These are phyloP conservation scores for Protobothrops mucrosquamatus DNA, from an alignment of 2,113 vertebrate genomes.

Conservation along the genomic window DNA sequence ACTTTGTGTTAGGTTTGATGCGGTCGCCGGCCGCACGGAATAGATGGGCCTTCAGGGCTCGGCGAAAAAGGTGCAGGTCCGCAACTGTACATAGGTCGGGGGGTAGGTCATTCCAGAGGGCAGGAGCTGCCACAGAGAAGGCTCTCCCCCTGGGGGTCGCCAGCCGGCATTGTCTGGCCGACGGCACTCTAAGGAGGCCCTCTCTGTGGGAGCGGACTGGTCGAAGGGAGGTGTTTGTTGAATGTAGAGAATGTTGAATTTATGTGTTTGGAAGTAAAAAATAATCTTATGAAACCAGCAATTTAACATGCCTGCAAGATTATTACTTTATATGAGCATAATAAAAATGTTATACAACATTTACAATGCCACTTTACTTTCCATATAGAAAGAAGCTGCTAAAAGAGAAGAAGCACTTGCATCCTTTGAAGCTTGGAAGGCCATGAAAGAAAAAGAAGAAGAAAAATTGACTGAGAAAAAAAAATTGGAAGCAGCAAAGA, in stretches of 20 bases:
- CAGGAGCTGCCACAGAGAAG: too few relatives aligned
- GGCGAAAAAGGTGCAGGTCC: too few relatives aligned
- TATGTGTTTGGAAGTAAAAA: not conserved
- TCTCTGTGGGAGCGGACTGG: too few relatives aligned
- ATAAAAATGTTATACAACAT: not conserved
- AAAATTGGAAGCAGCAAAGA: conserved; percentile 66
- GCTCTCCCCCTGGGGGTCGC: too few relatives aligned
- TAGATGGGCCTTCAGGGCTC: too few relatives aligned
- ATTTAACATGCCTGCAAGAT: not conserved
- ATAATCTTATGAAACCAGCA: not conserved
- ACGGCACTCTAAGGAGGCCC: too few relatives aligned
- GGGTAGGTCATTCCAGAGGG: too few relatives aligned
- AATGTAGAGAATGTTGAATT: not conserved
- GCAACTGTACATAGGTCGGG: too few relatives aligned
- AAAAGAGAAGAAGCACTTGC: conserved; percentile 82
- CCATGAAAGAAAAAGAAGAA: conserved; percentile 78
- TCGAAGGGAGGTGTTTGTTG: too few relatives aligned
- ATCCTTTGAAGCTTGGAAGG: conserved; percentile 89
- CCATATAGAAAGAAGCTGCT: conserved; percentile 62
- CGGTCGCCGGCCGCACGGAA: too few relatives aligned
- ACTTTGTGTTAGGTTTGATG: too few relatives aligned
- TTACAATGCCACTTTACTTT: conserved; percentile 20
- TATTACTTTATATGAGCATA: not conserved
- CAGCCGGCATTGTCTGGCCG: too few relatives aligned
- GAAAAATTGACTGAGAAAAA: conserved; percentile 74